Conservation (phyloP, 2,113 vertebrate genomes). For the Mesocricetus auratus region DNA sequence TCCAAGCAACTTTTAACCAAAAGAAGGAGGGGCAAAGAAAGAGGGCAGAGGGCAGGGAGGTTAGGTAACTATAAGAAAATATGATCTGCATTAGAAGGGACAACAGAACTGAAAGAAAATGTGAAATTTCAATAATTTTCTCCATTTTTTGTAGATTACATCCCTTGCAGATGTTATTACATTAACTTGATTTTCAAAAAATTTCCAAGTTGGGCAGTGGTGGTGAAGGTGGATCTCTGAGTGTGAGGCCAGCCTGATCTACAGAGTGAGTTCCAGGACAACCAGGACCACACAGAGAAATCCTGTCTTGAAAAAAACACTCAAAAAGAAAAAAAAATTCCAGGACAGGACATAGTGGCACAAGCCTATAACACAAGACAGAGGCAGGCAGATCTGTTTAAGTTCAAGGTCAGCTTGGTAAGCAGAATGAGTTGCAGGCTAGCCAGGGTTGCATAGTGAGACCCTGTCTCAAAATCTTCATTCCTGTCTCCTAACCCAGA, state of each 20-base stretch:
- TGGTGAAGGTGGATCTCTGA: background rate
- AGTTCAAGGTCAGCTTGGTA: background rate
- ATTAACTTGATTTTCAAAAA: constrained; percentile 21
- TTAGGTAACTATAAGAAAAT: background rate
- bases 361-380: background rate
- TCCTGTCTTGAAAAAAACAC: background rate
- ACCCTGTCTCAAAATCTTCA: background rate
- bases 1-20: constrained; percentile 70
- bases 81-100: background rate
- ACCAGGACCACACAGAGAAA: background rate
- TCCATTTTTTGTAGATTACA: constrained; percentile 2
- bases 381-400: background rate
- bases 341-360: background rate
- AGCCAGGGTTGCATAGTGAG: background rate
- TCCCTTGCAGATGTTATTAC: background rate
- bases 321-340: background rate
- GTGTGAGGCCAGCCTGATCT: background rate
- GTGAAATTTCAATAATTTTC: constrained; percentile 2
- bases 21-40: constrained; percentile 52
- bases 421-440: background rate
- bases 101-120: background rate
- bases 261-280: background rate
- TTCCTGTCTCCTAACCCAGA: constrained; percentile 64
- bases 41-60: constrained; percentile 43
- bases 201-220: background rate